phyloP scores from a whole-genome alignment of 2,113 vertebrate genomes.

The Ptilonorhynchus violaceus region DNA sequence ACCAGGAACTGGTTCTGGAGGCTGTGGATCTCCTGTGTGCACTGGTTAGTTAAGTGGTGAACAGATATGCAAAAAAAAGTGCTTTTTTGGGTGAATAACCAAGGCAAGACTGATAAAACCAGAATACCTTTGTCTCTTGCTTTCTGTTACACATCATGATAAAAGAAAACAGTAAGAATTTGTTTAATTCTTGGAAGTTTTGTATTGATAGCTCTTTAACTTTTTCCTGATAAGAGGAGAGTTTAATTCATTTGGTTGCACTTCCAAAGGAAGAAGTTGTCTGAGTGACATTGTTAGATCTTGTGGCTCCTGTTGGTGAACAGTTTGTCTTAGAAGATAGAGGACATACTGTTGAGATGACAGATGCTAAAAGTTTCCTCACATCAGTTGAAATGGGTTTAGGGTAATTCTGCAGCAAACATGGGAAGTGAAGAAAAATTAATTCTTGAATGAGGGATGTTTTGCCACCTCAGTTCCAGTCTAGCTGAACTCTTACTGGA shows the following conservation, averaged over 20 bases:
- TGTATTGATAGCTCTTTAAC: background rate
- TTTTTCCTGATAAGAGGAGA: background rate
- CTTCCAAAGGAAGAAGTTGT: background rate
- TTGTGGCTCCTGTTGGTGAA: background rate
- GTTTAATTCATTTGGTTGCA: background rate
- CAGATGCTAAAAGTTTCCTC: background rate
- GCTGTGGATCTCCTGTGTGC: constrained; percentile 97
- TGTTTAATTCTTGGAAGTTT: background rate
- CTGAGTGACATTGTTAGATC: background rate
- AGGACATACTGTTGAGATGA: background rate
- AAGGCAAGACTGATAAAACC: background rate
- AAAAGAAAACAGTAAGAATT: background rate
- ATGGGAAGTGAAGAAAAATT: background rate
- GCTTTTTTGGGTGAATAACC: background rate
- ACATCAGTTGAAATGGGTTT: background rate
- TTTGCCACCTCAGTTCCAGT: background rate
- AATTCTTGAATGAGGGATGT: background rate
- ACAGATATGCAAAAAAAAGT: background rate
- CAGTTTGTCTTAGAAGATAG: background rate
- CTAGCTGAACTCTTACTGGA: background rate
- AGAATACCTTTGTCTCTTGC: background rate
- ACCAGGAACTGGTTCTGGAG: constrained; percentile 95
- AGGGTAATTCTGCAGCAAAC: background rate
- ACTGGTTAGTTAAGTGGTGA: constrained; percentile 83
- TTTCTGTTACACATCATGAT: fast-evolving